phyloP scores from a whole-genome alignment of 2,113 vertebrate species.

The Thymallus thymallus region DNA sequence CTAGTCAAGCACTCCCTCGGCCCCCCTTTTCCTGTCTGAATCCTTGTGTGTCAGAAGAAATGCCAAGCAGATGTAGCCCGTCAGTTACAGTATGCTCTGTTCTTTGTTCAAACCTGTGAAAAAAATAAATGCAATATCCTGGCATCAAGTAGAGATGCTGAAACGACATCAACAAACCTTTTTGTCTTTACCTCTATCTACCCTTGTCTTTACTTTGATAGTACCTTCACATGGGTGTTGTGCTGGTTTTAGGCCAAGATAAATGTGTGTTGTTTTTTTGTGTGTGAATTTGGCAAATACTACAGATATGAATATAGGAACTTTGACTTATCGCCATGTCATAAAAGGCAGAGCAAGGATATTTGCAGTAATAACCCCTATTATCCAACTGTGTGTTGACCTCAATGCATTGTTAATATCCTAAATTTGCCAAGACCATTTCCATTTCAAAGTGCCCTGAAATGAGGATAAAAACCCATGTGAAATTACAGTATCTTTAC shows the following conservation, averaged over 20 bases:
- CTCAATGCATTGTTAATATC: too few relatives aligned
- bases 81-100: constrained; percentile 22
- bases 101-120: constrained; percentile 57
- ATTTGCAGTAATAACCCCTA: too few relatives aligned
- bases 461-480: constrained; percentile 87
- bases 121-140: constrained; percentile 84
- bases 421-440: not conserved
- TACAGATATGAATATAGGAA: too few relatives aligned
- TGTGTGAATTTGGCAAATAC: constrained; percentile 32
- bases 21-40: constrained; percentile 71
- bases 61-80: constrained; percentile 83
- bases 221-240: constrained; percentile 76
- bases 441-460: too few relatives aligned
- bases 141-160: constrained; percentile 73
- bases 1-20: constrained; percentile 86
- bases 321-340: too few relatives aligned
- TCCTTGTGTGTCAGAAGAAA: too few relatives aligned
- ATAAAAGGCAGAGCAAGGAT: too few relatives aligned
- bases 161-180: too few relatives aligned
- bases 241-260: constrained; percentile 73
- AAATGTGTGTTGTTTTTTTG: constrained; percentile 86
- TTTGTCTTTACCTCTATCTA: too few relatives aligned
- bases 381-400: too few relatives aligned
- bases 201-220: too few relatives aligned
- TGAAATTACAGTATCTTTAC: constrained; percentile 93